Conservation (phyloP, 2,113 vertebrate genomes). For the Desmodus rotundus region DNA sequence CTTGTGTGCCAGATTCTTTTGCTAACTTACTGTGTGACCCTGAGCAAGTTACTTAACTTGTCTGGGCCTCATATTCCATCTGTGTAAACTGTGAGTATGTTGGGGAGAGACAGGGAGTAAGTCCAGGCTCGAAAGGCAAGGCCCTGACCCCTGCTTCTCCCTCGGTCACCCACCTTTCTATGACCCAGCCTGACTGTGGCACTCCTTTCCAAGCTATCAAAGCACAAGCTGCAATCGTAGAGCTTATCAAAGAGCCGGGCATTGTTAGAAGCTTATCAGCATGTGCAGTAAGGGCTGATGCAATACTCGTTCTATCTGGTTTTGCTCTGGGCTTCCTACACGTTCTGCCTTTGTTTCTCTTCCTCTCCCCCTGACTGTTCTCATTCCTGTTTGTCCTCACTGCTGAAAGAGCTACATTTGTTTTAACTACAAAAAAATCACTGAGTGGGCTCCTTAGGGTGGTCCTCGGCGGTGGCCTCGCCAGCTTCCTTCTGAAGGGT, state of each 20-base stretch:
- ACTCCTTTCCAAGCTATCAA: not conserved
- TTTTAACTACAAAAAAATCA: slow-evolving; percentile 88
- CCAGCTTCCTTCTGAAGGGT: slow-evolving; percentile 32
- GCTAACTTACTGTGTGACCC: not conserved
- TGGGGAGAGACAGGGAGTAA: accelerated
- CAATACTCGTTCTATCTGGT: slow-evolving; percentile 3
- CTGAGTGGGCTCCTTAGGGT: slow-evolving; percentile 69
- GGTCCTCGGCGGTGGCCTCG: slow-evolving; percentile 64
- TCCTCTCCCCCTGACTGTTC: slow-evolving; percentile 73
- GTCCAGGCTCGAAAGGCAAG: not conserved
- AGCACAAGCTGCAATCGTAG: not conserved
- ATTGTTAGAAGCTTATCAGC: not conserved
- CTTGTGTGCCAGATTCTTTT: not conserved
- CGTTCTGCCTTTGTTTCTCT: not conserved
- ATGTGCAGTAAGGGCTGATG: not conserved
- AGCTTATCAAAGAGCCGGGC: not conserved
- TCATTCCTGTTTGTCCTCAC: slow-evolving; percentile 79
- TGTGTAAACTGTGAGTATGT: not conserved
- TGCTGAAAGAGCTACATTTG: slow-evolving; percentile 75
- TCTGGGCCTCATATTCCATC: not conserved
- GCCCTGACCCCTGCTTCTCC: not conserved
- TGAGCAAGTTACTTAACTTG: not conserved
- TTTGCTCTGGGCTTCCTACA: slow-evolving; percentile 56
- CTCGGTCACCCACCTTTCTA: not conserved
- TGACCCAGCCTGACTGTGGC: not conserved